Evolutionary conservation across 2,113 vertebrate genomes (phyloP), one percentile per base, ranked within the genome.

Genomic region (Bucco capensis): DNA sequence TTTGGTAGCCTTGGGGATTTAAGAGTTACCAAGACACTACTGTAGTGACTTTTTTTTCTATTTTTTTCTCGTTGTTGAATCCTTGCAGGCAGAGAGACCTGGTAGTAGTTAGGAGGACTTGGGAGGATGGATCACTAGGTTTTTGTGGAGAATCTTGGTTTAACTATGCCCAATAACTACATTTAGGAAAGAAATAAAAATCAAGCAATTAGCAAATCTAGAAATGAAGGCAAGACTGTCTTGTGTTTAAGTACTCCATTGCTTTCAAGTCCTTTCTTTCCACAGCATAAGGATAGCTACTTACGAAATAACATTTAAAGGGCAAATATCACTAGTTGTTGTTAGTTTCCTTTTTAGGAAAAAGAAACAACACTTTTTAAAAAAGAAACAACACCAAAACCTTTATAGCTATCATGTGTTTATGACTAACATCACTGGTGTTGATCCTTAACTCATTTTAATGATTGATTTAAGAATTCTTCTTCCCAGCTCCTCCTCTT

Each of bases 391-490:
- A 54, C 28, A 28, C 18, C 19, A 17, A 54, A 47, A 33, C 28
- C 77, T 86, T 75, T 81, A 12, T 60, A 83, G 49, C 24, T 83
- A 5, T 76, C 24, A 15, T 62, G 10, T 80, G 54, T 65, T 85
- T 87, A 58, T 89, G 62, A 77, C 47, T 69, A 95, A 92, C 69
- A 47, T 50, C 38, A 21, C 15, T 73, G 84, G 18, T 91, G 75
- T 96, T 95, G 93, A 94, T 81, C 81, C 42, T 64, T 74, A 81
- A 72, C 40, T 40, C 28, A 71, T 86, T 90, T 93, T 50, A 65
- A 80, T 56, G 47, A 79, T 71, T 89, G 82, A 74, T 88, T 97
- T 95, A 87, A 87, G 73, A 19, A 73, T 89, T 88, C 19, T 96
- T 64, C 82, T 65, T 51, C 70, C 74, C 9, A 42, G 42, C 38